Conservation (phyloP, 2,888 invertebrate species). For the Camponotus fellah region DNA sequence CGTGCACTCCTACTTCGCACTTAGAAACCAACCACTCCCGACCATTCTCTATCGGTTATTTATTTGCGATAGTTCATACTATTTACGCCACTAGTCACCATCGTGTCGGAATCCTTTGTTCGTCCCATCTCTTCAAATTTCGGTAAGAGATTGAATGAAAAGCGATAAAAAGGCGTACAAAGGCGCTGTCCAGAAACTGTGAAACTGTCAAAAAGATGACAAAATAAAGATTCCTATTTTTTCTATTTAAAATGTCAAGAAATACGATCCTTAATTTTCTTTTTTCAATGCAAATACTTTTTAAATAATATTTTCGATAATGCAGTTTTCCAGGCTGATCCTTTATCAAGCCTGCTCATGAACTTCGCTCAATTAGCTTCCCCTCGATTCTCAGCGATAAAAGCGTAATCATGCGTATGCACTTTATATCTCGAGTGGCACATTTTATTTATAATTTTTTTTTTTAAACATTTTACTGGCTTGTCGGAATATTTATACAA, state of each 20-base stretch:
- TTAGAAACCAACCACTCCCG: slow-evolving; percentile 57
- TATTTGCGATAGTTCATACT: slow-evolving; percentile 74
- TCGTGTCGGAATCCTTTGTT: slow-evolving; percentile 65
- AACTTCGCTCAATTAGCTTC: slow-evolving; percentile 45
- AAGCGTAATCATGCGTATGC: slow-evolving; percentile 14
- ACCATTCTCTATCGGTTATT: slow-evolving; percentile 72
- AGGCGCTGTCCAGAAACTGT: slow-evolving; percentile 8
- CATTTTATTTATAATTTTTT: not conserved
- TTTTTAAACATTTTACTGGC: not conserved
- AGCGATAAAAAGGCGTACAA: slow-evolving; percentile 2
- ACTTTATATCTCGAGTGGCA: slow-evolving; percentile 23
- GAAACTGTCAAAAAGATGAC: slow-evolving; percentile 23
- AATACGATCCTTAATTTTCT: slow-evolving; percentile 36
- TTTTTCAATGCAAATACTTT: not conserved
- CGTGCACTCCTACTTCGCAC: slow-evolving; percentile 47
- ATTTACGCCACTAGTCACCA: slow-evolving; percentile 63
- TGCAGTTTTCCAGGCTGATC: not conserved
- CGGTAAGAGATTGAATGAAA: slow-evolving; percentile 16
- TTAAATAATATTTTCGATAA: slow-evolving; percentile 35
- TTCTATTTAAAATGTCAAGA: slow-evolving; percentile 52
- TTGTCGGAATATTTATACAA: not conserved
- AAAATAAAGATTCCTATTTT: slow-evolving; percentile 27
- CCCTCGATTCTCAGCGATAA: slow-evolving; percentile 29
- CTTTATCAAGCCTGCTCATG: slow-evolving; percentile 35
- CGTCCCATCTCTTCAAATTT: slow-evolving; percentile 15